Evolutionary conservation across 2,888 invertebrate genomes (phyloP).

Genomic region (Drosophila falleni): DNA sequence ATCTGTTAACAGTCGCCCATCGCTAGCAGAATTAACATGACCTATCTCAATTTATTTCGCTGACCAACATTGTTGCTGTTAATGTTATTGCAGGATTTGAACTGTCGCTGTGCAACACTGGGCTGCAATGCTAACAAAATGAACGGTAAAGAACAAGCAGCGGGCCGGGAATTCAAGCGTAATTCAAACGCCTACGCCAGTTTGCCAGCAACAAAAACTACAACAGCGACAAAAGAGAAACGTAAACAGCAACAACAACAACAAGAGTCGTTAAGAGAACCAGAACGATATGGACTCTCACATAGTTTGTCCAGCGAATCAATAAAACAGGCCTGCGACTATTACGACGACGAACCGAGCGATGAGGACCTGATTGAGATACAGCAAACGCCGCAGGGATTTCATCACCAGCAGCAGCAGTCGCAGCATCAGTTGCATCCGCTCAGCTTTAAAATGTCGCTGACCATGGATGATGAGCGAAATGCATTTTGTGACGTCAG

Average conservation of each 20-base stretch:
- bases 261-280: constrained; percentile 36
- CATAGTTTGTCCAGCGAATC: constrained; percentile 83
- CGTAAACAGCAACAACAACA: constrained; percentile 37
- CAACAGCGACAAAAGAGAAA: constrained; percentile 32
- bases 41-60: constrained; percentile 28
- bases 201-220: constrained; percentile 51
- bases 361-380: constrained; percentile 81
- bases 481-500: constrained; percentile 70
- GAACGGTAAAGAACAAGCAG: constrained; percentile 64
- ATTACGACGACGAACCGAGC: constrained; percentile 77
- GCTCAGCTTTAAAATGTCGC: constrained; percentile 50
- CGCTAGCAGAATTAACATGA: constrained; percentile 26
- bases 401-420: constrained; percentile 60
- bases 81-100: constrained; percentile 37
- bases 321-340: constrained; percentile 81
- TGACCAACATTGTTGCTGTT: constrained; percentile 36
- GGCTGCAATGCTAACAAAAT: constrained; percentile 60
- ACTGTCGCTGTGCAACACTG: constrained; percentile 46
- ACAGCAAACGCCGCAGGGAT: constrained; percentile 69
- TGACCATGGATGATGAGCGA: constrained; percentile 53
- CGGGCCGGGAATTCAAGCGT: constrained; percentile 70
- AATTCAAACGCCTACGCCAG: constrained; percentile 75
- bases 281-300: constrained; percentile 76
- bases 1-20: constrained; percentile 16
- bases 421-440: constrained; percentile 42